Conservation (phyloP, 2,113 vertebrate species). For the Gila orcuttii region DNA sequence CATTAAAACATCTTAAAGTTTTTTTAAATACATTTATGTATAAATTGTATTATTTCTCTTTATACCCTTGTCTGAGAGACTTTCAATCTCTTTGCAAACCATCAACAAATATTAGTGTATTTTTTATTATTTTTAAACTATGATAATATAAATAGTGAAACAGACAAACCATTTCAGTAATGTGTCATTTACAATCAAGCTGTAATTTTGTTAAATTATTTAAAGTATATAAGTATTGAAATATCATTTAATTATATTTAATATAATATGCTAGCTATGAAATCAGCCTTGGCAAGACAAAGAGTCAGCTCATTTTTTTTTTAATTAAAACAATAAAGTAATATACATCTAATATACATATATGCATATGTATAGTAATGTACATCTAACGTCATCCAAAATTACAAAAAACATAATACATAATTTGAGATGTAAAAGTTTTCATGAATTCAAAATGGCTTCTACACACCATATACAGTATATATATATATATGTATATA, state of each 20-base stretch:
- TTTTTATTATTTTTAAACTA: neutral
- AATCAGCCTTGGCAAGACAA: neutral
- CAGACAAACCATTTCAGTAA: neutral
- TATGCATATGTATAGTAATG: no score
- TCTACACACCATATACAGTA: no score
- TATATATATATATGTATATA: no score
- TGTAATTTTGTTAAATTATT: neutral
- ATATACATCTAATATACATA: no score
- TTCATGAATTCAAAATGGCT: no score
- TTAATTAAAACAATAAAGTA: no score
- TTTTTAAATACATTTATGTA: no score
- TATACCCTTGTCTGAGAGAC: neutral
- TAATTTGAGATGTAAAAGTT: neutral
- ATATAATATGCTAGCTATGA: neutral
- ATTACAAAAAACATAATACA: neutral
- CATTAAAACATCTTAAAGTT: no score
- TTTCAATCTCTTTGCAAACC: neutral
- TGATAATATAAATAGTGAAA: neutral
- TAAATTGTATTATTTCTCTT: neutral
- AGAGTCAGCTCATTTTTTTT: neutral
- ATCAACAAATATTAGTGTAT: neutral
- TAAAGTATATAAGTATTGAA: neutral
- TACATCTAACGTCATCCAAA: neutral
- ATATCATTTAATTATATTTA: neutral
- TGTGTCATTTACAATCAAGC: neutral